phyloP scores from a whole-genome alignment of 2,797 vertebrate genomes.

The Syncerus caffer region DNA sequence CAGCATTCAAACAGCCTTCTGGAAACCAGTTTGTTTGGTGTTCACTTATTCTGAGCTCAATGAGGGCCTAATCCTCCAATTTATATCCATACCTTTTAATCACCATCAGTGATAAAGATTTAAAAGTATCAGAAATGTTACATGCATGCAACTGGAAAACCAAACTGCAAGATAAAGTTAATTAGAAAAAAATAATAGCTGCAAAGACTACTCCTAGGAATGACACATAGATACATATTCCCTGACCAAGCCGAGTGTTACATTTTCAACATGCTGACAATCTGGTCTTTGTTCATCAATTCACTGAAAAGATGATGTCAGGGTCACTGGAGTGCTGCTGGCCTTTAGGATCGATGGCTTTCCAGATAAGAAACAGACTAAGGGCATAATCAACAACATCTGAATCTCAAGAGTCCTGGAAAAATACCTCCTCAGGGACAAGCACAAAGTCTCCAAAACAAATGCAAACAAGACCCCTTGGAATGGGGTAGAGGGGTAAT shows the following conservation, averaged over 20 bases:
- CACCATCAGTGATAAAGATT: background rate
- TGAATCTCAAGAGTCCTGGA: constrained; percentile 2
- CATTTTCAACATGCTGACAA: constrained; percentile 65
- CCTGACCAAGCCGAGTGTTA: constrained; percentile 42
- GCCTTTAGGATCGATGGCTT: constrained; percentile 41
- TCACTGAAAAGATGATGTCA: constrained; percentile 61
- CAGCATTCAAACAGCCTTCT: background rate
- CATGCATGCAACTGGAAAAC: constrained; percentile 32
- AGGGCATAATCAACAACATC: constrained; percentile 40
- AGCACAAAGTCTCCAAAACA: constrained; percentile 38
- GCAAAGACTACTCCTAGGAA: constrained; percentile 44
- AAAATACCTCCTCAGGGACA: constrained; percentile 28
- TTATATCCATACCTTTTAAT: constrained; percentile 4
- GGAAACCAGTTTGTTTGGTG: background rate
- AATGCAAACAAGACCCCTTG: background rate
- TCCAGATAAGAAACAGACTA: constrained; percentile 45
- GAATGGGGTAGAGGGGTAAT: background rate
- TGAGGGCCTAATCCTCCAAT: background rate
- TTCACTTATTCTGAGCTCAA: background rate
- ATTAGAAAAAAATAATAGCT: constrained; percentile 36
- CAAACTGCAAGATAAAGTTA: constrained; percentile 26
- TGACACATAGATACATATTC: constrained; percentile 53
- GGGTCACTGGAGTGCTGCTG: constrained; percentile 41
- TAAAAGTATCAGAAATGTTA: constrained; percentile 35
- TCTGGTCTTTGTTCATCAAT: constrained; percentile 65